Base-by-base conservation (phyloP, 2,113 vertebrate genomes). In the Thryonomys swinderianus region DNA sequence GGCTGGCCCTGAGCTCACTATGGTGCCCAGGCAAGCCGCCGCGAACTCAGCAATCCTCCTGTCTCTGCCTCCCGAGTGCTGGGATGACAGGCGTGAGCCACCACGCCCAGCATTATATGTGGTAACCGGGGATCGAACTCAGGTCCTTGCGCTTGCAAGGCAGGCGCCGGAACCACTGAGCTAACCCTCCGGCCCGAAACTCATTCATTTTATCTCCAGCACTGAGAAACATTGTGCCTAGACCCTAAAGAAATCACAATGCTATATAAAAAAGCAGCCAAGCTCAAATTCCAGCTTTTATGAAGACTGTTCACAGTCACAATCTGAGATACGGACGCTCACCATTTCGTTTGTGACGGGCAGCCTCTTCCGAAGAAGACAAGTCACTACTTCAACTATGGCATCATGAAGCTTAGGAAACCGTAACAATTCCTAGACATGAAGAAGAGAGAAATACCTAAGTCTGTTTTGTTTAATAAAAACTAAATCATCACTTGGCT, bases 261-360 rank as follows among this genome's bases (percentile, higher is more conserved):
- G 48, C 76, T 55, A 11, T 34, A 25, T 66, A 73, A 21, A 64
- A 84, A 76, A 42, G 17, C 42, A 88, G 42, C 25, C 37, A 91
- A 14, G 61, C 27, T n/a, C 89, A 79, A 89, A 94, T 80, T 53
- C 30, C 82, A 12, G 79, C 0, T 27, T 0, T 74, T 86, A 48
- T 21, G 51, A 74, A 85, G 37, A 94, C 11, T 3, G 64, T 86
- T 59, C 53, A 95, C 61, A 55, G 45, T 0, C 83, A 3, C 79
- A 12, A 59, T 23, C 64, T 90, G 64, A 62, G 21, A 94, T 81
- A 37, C 25, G 84, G 66, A 0, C 71, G 73, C 98, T 98, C 95
- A 99, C 99, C 99, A 99, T 99, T 97, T 99, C 99, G 98, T 99
- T 99, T 89, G 99, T 99, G 95, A 99, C 98, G 13, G 99, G 99